phyloP scores from a whole-genome alignment of 2,888 invertebrate species.

The Tetanocera ferruginea region DNA sequence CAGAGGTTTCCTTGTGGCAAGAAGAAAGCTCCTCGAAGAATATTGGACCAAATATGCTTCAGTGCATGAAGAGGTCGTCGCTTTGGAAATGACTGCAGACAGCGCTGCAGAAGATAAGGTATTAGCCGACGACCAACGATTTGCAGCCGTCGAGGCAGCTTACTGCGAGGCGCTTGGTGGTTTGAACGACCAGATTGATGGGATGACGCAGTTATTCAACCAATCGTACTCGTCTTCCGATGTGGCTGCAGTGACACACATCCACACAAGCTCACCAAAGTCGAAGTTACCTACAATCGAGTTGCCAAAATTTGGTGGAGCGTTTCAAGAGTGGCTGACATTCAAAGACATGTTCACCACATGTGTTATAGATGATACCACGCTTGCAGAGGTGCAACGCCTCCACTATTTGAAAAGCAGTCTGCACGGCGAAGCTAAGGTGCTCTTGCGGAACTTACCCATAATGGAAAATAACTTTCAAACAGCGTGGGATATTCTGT shows the following conservation, averaged over 20 bases:
- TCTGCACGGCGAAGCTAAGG: constrained; percentile 28
- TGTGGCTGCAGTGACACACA: no score
- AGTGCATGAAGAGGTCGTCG: constrained; percentile 12
- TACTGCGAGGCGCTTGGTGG: constrained; percentile 32
- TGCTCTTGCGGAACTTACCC: background rate
- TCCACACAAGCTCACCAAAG: no score
- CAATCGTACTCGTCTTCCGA: background rate
- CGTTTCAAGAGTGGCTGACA: constrained; percentile 30
- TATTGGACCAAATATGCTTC: constrained; percentile 25
- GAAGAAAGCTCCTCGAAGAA: constrained; percentile 28
- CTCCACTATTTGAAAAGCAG: constrained; percentile 37
- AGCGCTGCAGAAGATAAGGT: constrained; percentile 6
- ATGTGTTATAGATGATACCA: constrained; percentile 35
- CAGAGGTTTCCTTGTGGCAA: constrained; percentile 23
- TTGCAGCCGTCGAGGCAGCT: constrained; percentile 15
- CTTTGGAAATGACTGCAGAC: background rate
- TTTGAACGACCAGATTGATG: constrained; percentile 18
- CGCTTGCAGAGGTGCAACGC: constrained; percentile 2
- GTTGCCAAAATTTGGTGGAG: constrained; percentile 20
- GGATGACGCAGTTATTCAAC: background rate
- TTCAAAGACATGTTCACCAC: constrained; percentile 37
- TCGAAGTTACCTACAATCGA: background rate
- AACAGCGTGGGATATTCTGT: constrained; percentile 33
- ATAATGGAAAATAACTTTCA: constrained; percentile 31
- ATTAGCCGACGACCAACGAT: background rate